Evolutionary conservation across 1,140 invertebrate genomes (phyloP).

Genomic region (Megalopta genalis): DNA sequence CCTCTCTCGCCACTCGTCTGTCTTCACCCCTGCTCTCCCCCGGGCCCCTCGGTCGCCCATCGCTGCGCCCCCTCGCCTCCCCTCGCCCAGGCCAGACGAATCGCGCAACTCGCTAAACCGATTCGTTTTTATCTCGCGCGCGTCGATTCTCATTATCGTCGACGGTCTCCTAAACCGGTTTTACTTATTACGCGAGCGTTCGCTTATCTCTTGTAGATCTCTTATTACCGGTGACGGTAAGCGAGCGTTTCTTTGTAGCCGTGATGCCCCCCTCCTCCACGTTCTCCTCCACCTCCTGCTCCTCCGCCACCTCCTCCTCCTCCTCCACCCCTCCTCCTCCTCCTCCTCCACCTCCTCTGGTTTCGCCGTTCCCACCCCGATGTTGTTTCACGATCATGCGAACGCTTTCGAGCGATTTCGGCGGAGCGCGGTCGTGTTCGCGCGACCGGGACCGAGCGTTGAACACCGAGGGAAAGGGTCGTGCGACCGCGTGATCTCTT

Average conservation of each 20-base stretch:
- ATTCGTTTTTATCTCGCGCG: slow-evolving; percentile 29
- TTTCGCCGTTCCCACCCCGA: too few species aligned
- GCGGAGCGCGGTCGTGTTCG: too few species aligned
- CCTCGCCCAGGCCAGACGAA: neutral
- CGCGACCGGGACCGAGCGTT: too few species aligned
- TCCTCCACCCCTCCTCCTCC: neutral
- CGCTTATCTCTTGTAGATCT: slow-evolving; percentile 42
- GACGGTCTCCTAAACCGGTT: slow-evolving; percentile 41
- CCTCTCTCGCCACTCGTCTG: neutral
- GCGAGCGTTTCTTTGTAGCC: slow-evolving; percentile 32
- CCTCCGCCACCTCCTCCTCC: neutral
- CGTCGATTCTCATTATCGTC: slow-evolving; percentile 40
- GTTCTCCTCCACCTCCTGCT: slow-evolving; percentile 10
- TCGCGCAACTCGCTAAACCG: slow-evolving; percentile 23
- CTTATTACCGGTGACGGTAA: slow-evolving; percentile 38
- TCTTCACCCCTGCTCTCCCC: too few species aligned
- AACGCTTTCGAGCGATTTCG: neutral
- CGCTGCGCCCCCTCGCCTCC: too few species aligned
- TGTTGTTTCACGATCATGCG: neutral
- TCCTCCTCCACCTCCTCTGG: neutral
- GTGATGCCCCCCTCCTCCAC: neutral
- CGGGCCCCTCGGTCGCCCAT: too few species aligned
- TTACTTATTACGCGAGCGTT: slow-evolving; percentile 49
- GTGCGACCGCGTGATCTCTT: slow-evolving; percentile 30
- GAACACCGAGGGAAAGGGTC: too few species aligned